These are phyloP conservation scores for Regulus satrapa DNA, from an alignment of 2,113 vertebrate species.

Conservation along the genomic window DNA sequence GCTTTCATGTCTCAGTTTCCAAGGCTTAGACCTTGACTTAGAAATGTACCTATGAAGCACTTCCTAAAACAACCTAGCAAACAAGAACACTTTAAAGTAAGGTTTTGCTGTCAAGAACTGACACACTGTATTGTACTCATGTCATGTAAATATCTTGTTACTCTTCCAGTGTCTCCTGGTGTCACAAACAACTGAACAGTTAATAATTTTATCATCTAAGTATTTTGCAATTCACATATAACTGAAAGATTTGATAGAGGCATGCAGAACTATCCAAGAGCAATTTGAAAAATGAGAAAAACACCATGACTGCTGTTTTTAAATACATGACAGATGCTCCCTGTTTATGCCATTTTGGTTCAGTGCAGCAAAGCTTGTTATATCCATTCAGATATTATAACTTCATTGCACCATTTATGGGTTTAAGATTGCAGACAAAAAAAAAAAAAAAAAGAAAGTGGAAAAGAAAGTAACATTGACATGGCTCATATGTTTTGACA, in stretches of 20 bases:
- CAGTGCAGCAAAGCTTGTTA: not conserved
- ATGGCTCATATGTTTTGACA: not conserved
- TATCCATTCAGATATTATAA: slow-evolving; percentile 21
- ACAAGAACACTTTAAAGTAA: not conserved
- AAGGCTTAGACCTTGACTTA: not conserved
- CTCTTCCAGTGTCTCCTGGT: not conserved
- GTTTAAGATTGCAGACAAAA: not conserved
- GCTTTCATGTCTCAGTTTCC: not conserved
- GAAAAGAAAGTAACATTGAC: not conserved
- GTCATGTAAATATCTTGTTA: not conserved
- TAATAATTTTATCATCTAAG: not conserved
- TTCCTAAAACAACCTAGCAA: not conserved
- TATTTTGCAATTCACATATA: not conserved
- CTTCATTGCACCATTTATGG: not conserved
- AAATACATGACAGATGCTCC: slow-evolving; percentile 15
- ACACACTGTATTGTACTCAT: not conserved
- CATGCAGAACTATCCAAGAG: not conserved
- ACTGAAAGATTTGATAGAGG: not conserved
- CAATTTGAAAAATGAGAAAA: slow-evolving; percentile 19
- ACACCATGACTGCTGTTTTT: not conserved
- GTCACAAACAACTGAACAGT: not conserved
- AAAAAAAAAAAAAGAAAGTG: too few relatives aligned
- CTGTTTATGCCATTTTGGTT: not conserved
- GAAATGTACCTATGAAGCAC: not conserved
- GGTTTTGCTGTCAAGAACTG: not conserved